Conservation (phyloP, 2,797 vertebrate genomes). For the Paguma larvata region DNA sequence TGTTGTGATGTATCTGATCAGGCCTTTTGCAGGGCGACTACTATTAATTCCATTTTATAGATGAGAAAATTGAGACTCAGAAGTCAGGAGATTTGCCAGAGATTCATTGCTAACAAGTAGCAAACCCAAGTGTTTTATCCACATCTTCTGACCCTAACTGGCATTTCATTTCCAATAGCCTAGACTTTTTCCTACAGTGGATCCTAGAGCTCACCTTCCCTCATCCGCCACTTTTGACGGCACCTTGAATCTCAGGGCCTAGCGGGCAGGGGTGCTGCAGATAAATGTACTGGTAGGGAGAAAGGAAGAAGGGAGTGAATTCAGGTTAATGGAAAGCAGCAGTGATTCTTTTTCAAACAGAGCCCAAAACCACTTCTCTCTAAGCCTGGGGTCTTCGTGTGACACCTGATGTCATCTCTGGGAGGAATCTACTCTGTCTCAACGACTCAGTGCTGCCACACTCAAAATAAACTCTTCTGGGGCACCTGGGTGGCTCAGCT, state of each 20-base stretch:
- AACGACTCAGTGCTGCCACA: not conserved
- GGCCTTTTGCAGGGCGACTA: not conserved
- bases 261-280: not conserved
- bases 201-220: not conserved
- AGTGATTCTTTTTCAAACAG: constrained; percentile 3
- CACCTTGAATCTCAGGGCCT: not conserved
- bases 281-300: not conserved
- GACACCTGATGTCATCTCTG: not conserved
- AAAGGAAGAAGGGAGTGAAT: not conserved
- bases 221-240: not conserved
- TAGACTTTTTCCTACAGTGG: not conserved
- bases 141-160: not conserved
- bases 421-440: not conserved
- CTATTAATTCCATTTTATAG: not conserved
- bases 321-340: constrained; percentile 7
- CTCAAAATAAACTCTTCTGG: constrained; percentile 79
- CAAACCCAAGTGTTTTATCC: not conserved
- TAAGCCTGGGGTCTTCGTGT: not conserved
- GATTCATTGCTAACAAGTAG: not conserved
- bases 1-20: not conserved
- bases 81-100: not conserved
- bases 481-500: too few relatives aligned
- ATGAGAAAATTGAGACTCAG: constrained; percentile 14
- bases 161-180: not conserved
- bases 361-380: not conserved